A percentile compares a stretch with the other conserved stretches of the same genome.
Evolutionary conservation across 1,140 invertebrate genomes (phyloP).

Genomic region (Delia radicum): DNA sequence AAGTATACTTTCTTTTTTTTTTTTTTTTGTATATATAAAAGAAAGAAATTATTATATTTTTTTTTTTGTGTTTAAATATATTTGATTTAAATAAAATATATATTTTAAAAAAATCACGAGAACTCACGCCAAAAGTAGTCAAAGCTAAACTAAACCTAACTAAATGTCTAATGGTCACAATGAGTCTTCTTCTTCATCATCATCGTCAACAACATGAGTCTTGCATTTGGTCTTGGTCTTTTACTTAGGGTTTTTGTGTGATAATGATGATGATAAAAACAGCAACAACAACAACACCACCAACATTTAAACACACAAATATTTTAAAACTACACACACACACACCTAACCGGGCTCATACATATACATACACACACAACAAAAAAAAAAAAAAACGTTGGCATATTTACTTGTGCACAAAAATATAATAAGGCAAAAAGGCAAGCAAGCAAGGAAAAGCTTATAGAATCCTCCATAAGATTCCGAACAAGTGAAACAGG

Average conservation of each 20-base stretch:
- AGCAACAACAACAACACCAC: no score
- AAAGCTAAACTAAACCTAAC: slow-evolving; percentile 21
- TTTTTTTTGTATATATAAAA: background rate
- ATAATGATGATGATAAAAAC: no score
- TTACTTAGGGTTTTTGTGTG: background rate
- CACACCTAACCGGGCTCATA: background rate
- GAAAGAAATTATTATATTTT: background rate
- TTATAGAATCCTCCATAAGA: background rate
- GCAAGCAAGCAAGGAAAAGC: background rate
- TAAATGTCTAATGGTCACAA: slow-evolving; percentile 21
- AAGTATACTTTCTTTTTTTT: slow-evolving; percentile 14
- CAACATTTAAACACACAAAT: background rate
- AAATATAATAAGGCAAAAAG: slow-evolving; percentile 5
- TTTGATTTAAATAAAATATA: slow-evolving; percentile 12
- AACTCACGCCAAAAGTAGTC: slow-evolving; percentile 21
- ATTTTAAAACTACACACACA: background rate
- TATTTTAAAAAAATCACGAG: slow-evolving; percentile 8
- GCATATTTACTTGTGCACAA: slow-evolving; percentile 14
- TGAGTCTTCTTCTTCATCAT: slow-evolving; percentile 7
- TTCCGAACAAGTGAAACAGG: background rate
- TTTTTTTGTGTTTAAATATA: slow-evolving; percentile 5
- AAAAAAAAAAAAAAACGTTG: slow-evolving; percentile 9
- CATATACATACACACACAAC: background rate
- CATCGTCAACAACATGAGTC: no score
- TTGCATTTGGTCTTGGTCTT: slow-evolving; percentile 14